Evolutionary conservation across 1,140 invertebrate species (phyloP).

Genomic region (Drosophila baimaii): DNA sequence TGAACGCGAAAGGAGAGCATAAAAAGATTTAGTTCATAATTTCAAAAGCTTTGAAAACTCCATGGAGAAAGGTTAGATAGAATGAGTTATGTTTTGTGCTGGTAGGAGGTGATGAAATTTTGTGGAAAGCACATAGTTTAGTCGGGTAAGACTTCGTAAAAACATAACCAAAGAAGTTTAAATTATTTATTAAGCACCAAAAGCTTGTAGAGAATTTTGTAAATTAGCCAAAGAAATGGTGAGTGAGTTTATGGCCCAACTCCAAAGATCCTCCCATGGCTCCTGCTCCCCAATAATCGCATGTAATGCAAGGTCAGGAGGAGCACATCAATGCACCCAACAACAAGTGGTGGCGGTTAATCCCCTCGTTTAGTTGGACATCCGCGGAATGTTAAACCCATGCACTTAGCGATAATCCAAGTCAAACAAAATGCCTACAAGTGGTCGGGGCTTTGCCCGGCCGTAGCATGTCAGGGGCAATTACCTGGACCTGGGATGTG

Average conservation of each 20-base stretch:
- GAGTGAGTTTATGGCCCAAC: neutral
- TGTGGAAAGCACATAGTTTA: neutral
- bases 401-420: slow-evolving; percentile 72
- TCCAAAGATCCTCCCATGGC: neutral
- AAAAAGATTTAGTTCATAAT: slow-evolving; percentile 4
- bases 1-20: slow-evolving; percentile 13
- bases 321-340: slow-evolving; percentile 12
- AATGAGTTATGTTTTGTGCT: slow-evolving; percentile 8
- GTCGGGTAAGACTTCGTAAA: accelerated
- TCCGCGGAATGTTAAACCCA: slow-evolving; percentile 67
- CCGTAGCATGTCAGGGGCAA: slow-evolving; percentile 74
- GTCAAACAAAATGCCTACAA: slow-evolving; percentile 79
- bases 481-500: slow-evolving; percentile 62
- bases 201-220: neutral
- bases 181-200: neutral
- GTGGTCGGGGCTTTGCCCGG: slow-evolving; percentile 34
- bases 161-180: too few species aligned
- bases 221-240: too few species aligned
- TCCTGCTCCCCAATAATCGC: slow-evolving; percentile 14
- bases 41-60: neutral
- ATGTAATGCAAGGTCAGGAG: slow-evolving; percentile 33
- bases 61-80: slow-evolving; percentile 21
- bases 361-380: slow-evolving; percentile 59
- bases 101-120: neutral
- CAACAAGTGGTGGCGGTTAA: slow-evolving; percentile 40